These are phyloP conservation scores for Dryobota labecula DNA, from an alignment of 2,888 invertebrate genomes.

Conservation along the genomic window DNA sequence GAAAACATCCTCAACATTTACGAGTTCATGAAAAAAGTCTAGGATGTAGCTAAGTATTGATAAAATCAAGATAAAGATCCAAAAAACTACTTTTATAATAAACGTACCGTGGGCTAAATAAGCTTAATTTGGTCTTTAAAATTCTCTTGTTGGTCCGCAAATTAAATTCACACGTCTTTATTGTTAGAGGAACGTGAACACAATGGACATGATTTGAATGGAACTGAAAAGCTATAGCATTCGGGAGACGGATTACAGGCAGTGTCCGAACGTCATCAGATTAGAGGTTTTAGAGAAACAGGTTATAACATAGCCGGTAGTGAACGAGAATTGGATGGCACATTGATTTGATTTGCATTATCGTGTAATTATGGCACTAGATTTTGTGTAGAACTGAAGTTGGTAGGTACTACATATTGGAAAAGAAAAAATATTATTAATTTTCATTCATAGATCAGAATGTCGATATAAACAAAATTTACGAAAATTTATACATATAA, in stretches of 20 bases:
- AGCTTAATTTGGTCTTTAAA: slow-evolving; percentile 34
- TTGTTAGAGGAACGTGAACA: slow-evolving; percentile 32
- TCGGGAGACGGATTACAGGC: slow-evolving; percentile 38
- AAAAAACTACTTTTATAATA: not conserved
- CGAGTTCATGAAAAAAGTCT: not conserved
- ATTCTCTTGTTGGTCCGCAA: slow-evolving; percentile 47
- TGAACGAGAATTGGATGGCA: not conserved
- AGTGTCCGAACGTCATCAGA: slow-evolving; percentile 40
- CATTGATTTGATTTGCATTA: not conserved
- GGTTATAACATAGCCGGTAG: slow-evolving; percentile 16
- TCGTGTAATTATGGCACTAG: too few species aligned
- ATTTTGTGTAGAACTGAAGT: not conserved
- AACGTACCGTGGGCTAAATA: not conserved
- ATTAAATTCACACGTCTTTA: slow-evolving; percentile 43
- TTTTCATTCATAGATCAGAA: not conserved
- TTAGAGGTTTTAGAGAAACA: slow-evolving; percentile 26
- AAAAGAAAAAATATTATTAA: not conserved
- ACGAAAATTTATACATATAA: too few species aligned
- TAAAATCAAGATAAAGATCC: slow-evolving; percentile 1
- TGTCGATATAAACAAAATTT: not conserved
- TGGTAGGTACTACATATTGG: not conserved
- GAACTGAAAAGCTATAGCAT: slow-evolving; percentile 43
- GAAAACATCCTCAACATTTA: not conserved
- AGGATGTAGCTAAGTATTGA: not conserved
- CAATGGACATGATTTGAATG: slow-evolving; percentile 53